These are phyloP conservation scores for Syngnathus acus DNA, from an alignment of 2,797 vertebrate genomes.

Conservation along the genomic window DNA sequence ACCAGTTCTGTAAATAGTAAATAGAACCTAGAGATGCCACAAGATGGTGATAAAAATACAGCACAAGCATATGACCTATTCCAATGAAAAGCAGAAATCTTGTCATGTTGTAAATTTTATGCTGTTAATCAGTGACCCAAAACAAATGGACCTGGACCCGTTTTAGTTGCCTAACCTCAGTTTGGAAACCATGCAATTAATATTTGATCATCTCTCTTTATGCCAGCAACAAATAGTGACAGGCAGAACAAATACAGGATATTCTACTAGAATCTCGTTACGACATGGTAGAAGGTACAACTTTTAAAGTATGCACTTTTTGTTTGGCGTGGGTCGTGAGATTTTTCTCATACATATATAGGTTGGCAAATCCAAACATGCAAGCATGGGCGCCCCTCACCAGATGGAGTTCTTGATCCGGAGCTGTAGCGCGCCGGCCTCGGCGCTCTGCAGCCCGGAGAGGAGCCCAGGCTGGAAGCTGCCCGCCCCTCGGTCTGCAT, in stretches of 20 bases:
- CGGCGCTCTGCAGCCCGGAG: constrained; percentile 82
- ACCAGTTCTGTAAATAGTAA: no score
- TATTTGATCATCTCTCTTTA: no score
- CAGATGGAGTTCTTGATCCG: constrained; percentile 96
- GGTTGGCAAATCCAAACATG: background rate
- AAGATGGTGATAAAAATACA: no score
- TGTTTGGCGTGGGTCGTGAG: background rate
- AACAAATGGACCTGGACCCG: background rate
- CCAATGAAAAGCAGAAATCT: background rate
- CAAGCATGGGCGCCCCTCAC: constrained; percentile 65
- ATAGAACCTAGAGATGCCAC: no score
- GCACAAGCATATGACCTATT: no score
- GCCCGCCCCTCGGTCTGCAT: constrained; percentile 62
- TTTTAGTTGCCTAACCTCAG: no score
- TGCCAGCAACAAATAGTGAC: background rate
- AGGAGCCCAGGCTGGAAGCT: constrained; percentile 74
- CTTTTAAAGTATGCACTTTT: background rate
- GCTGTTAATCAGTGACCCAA: background rate
- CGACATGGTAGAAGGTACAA: background rate
- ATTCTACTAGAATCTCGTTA: background rate
- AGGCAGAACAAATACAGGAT: background rate
- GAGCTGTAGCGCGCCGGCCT: constrained; percentile 86
- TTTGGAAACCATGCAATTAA: background rate
- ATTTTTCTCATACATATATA: background rate
- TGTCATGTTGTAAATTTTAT: background rate